Evolutionary conservation across 2,888 invertebrate species (phyloP), one percentile per base, ranked within the genome.

Genomic region (Catocala sponsa): DNA sequence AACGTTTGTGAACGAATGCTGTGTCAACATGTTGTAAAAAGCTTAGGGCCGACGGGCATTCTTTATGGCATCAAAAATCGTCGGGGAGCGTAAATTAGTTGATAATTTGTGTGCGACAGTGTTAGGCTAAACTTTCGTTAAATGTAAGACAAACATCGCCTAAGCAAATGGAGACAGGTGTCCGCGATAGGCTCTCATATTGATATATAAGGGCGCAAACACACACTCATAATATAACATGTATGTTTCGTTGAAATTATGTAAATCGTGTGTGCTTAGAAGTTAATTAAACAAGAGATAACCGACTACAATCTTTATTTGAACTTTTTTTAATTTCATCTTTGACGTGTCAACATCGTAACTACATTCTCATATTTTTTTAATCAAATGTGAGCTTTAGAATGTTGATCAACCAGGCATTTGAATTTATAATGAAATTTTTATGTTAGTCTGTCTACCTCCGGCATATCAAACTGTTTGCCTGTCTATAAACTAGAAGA

Each of bases 161-260:
- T 94, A 94, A 93, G 90, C 87, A 93, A 93, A 94, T 89, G 91
- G 83, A 87, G 91, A 91, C 94, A 94, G 94, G 94, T 94, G 94
- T 90, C 88, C 89, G 72, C 83, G 87, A 89, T 88, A 88, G 85
- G 82, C 82, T 76, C 80, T 79, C 63, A 60, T 90, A 92, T 91
- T 91, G 90, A 90, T 92, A 92, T 88, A 90, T 91, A 91, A 87
- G 83, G 81, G 82, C 52, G 59, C 68, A 72, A 72, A 78, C 76
- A 80, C 83, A 76, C 78, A 74, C 76, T 85, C 86, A 84, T 82
- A 78, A 79, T 82, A 82, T 83, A 81, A 79, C 69, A 77, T 78
- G 80, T 76, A 78, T 83, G 81, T 81, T 85, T 83, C 81, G 79
- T 79, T 76, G 82, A 91, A 85, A 88, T 89, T 87, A 92, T 91